Conservation (phyloP, 2,113 vertebrate species). For the Lagopus muta region DNA sequence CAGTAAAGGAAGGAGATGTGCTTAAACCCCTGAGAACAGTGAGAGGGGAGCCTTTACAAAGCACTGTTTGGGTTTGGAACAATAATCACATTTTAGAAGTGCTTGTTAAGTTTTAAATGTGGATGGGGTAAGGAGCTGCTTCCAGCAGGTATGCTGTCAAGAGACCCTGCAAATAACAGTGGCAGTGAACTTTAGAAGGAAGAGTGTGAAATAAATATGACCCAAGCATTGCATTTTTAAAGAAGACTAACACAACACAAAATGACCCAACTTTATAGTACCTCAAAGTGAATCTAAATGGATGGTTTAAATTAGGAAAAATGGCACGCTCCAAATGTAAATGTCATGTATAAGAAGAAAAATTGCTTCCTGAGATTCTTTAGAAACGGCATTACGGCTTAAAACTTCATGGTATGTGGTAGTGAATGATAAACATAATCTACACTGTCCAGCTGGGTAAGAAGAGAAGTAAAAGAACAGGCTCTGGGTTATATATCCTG, state of each 20-base stretch:
- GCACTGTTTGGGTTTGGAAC: background rate
- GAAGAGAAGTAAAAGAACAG: background rate
- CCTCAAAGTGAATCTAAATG: background rate
- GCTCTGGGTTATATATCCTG: background rate
- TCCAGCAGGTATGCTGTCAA: background rate
- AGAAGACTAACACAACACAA: background rate
- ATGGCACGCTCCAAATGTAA: background rate
- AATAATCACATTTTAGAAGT: background rate
- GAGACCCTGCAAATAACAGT: background rate
- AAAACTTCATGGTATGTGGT: background rate
- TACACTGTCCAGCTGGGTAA: background rate
- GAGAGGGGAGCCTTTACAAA: background rate
- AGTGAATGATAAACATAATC: background rate
- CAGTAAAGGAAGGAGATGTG: accelerated
- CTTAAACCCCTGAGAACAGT: background rate
- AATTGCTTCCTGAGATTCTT: background rate
- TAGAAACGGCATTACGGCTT: background rate
- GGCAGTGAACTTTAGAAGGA: background rate
- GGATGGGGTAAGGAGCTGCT: background rate
- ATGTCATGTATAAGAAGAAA: background rate
- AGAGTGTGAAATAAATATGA: background rate
- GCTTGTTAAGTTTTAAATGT: background rate
- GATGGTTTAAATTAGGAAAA: background rate
- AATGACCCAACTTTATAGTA: background rate
- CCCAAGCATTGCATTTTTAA: background rate